These are phyloP conservation scores for Polyodon spathula DNA, from an alignment of 2,113 vertebrate genomes.

Conservation along the genomic window DNA sequence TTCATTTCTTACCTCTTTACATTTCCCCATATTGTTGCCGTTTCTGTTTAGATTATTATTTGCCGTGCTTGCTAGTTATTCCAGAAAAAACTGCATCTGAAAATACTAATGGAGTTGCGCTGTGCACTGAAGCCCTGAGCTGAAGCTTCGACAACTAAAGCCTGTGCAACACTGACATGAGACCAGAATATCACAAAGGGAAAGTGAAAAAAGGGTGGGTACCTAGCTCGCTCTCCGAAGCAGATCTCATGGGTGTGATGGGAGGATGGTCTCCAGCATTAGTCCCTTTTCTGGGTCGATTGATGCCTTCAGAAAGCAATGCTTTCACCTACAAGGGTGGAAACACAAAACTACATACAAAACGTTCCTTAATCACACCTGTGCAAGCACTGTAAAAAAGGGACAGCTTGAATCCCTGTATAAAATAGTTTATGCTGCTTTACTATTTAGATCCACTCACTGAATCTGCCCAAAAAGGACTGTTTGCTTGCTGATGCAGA, in stretches of 20 bases:
- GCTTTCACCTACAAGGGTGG: slow-evolving; percentile 68
- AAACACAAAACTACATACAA: neutral
- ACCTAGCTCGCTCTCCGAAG: slow-evolving; percentile 87
- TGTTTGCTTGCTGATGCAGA: slow-evolving; percentile 77
- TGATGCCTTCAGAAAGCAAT: slow-evolving; percentile 74
- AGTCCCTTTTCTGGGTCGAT: slow-evolving; percentile 79
- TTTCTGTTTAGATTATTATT: too few relatives aligned
- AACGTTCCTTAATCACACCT: too few relatives aligned
- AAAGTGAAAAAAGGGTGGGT: too few relatives aligned
- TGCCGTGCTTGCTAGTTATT: too few relatives aligned
- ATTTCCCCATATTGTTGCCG: too few relatives aligned
- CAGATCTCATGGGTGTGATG: slow-evolving; percentile 89
- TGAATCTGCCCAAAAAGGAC: slow-evolving; percentile 76
- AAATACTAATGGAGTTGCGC: too few relatives aligned
- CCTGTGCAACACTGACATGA: too few relatives aligned
- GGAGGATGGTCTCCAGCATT: slow-evolving; percentile 94
- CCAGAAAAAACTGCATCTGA: too few relatives aligned
- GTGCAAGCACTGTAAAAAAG: neutral
- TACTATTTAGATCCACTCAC: slow-evolving; percentile 49
- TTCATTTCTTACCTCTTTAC: too few relatives aligned
- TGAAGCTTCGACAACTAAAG: too few relatives aligned
- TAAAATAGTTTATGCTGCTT: neutral
- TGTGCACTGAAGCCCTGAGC: too few relatives aligned
- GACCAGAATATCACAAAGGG: too few relatives aligned
- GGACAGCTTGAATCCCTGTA: neutral